These are phyloP conservation scores for Clavelina lepadiformis DNA, from an alignment of 23 tunicate genomes.

Conservation along the genomic window DNA sequence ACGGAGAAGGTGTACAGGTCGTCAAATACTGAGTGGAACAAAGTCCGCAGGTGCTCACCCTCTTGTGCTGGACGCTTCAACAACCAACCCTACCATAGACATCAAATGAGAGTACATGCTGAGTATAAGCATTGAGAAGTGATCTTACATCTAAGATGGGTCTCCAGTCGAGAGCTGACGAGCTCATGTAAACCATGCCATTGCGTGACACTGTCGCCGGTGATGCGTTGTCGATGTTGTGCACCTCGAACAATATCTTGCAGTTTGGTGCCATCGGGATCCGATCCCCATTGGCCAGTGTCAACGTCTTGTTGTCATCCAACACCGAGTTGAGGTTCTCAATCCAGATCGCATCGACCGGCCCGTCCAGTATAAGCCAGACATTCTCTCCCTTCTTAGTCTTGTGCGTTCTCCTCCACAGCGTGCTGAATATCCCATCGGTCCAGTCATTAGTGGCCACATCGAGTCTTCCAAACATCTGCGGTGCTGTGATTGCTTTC, in stretches of 20 bases:
- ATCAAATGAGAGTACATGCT: neutral
- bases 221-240: conserved; percentile 98
- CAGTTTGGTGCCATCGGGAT: conserved; percentile 97
- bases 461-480: conserved; percentile 97
- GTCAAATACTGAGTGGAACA: conserved; percentile 84
- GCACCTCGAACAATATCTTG: conserved; percentile 94
- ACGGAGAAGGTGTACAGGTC: conserved; percentile 65
- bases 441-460: conserved; percentile 99
- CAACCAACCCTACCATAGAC: conserved; percentile 79
- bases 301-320: conserved; percentile 98
- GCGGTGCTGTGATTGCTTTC: conserved; percentile 99
- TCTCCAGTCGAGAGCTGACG: conserved; percentile 96
- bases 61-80: conserved; percentile 77
- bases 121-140: neutral
- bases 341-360: conserved; percentile 99
- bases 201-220: conserved; percentile 99
- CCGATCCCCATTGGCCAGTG: conserved; percentile 98
- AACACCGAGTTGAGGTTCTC: conserved; percentile 97
- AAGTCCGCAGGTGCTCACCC: conserved; percentile 49
- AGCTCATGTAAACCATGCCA: conserved; percentile 97
- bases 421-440: conserved; percentile 94
- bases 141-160: conserved; percentile 87
- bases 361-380: conserved; percentile 95
- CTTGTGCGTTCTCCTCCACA: conserved; percentile 94
- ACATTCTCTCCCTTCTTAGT: conserved; percentile 95